A percentile compares a stretch with the other conserved stretches of the same genome.
Conservation (phyloP, 2,113 vertebrate genomes). For the Ceratotherium simum region DNA sequence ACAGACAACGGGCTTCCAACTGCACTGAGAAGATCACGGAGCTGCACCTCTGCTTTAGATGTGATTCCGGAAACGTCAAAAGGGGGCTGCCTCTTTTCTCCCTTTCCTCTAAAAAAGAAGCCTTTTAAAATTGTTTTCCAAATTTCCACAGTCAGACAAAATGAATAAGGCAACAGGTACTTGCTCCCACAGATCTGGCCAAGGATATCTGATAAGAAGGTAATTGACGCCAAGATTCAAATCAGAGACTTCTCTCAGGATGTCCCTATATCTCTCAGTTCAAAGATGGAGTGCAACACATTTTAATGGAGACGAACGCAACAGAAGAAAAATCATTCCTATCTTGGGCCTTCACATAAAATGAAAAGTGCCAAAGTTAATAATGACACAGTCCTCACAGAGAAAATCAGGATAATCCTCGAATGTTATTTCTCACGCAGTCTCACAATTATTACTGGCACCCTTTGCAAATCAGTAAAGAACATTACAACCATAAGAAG, state of each 20-base stretch:
- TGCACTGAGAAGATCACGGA: slow-evolving; percentile 7
- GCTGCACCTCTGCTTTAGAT: background rate
- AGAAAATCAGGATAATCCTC: background rate
- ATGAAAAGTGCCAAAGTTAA: background rate
- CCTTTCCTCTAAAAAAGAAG: background rate
- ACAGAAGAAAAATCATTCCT: background rate
- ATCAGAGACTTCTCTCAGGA: background rate
- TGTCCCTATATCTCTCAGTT: background rate
- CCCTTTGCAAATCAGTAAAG: background rate
- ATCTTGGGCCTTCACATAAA: background rate
- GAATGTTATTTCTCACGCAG: background rate
- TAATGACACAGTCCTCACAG: background rate
- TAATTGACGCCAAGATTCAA: background rate
- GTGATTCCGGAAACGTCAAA: background rate
- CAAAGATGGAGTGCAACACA: background rate
- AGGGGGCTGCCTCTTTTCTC: background rate
- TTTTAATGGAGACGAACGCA: background rate
- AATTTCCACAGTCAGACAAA: background rate
- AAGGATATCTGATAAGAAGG: background rate
- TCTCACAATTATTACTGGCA: background rate
- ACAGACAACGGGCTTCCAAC: background rate
- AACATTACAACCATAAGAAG: background rate
- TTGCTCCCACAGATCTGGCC: background rate
- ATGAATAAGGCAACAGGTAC: background rate
- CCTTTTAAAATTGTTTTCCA: background rate